These are phyloP conservation scores for Ligdia adustata DNA, from an alignment of 2,888 invertebrate genomes.

Conservation along the genomic window DNA sequence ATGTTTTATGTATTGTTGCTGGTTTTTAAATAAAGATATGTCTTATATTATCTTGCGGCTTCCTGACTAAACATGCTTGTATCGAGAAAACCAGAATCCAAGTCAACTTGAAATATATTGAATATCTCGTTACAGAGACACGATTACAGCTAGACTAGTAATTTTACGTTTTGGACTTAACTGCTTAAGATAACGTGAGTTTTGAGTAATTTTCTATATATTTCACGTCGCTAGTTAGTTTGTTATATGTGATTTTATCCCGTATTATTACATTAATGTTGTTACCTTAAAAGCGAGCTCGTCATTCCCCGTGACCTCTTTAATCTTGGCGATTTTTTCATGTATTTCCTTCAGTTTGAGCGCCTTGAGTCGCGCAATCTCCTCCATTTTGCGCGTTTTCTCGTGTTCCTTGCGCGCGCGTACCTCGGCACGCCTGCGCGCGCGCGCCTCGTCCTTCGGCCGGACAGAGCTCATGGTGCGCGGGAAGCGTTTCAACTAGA, in stretches of 20 bases:
- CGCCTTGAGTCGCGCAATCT: constrained; percentile 93
- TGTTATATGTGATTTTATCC: neutral
- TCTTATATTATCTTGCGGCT: no score
- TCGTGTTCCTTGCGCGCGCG: constrained; percentile 90
- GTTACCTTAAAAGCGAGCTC: constrained; percentile 85
- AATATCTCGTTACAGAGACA: no score
- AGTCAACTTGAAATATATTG: no score
- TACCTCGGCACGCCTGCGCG: constrained; percentile 90
- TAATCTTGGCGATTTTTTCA: constrained; percentile 93
- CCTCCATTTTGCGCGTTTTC: constrained; percentile 92
- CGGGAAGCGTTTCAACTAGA: constrained; percentile 94
- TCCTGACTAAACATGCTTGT: no score
- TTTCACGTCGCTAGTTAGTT: neutral
- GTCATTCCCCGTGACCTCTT: constrained; percentile 94
- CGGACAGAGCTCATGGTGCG: constrained; percentile 94
- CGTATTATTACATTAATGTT: no score
- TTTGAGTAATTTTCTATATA: no score
- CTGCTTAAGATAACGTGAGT: no score
- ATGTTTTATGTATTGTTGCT: no score
- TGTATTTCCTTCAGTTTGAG: constrained; percentile 95
- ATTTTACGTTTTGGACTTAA: no score
- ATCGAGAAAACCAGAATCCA: no score
- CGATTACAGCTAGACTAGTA: no score
- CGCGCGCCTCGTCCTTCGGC: constrained; percentile 90
- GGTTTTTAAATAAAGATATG: no score